Evolutionary conservation across 2,797 vertebrate genomes (phyloP), one percentile per base, ranked within the genome.

Genomic region (Epinephelus malabaricus): DNA sequence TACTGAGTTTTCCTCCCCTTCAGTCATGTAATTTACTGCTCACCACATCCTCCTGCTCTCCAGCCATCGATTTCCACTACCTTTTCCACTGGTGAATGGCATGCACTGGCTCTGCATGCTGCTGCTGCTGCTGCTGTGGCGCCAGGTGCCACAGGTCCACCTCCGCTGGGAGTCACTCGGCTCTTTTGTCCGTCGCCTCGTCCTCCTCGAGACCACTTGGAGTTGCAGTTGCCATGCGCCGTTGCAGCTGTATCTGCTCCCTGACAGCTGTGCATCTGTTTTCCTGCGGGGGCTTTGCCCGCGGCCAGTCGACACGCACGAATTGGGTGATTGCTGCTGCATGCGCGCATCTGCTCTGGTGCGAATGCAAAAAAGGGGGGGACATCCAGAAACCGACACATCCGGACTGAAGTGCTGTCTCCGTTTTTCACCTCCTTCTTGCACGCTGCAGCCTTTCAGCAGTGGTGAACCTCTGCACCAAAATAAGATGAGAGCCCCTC

Each of bases 381-480:
- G 78, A 77, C 68, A 66, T 78, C 51, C 62, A n/a, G 60, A 63
- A 80, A 74, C 53, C 0, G 17, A 69, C 61, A 67, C 70, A 62
- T 78, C 47, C 72, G 54, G 43, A 60, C 75, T 51, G 79, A 75
- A 73, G 78, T 8, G 76, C 69, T 46, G 46, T 67, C 69, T 82
- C 55, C 21, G 69, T 69, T 83, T 15, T 79, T 87, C 81, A 76
- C 64, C 81, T 82, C 75, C 80, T 78, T 30, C 82, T 63, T 51
- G 56, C 79, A 60, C 2, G 79, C 81, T 88, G 91, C 89, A 90
- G 84, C 85, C 83, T 86, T 55, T 83, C 86, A 82, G 84, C 87
- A 69, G 63, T 25, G 50, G 73, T 82, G 82, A 92, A 92, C 87
- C 89, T 91, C 90, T 93, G 92, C 93, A 91, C 86, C 88, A 92